Conservation (phyloP, 1,140 invertebrate genomes). For the Heliconius eleuchia region DNA sequence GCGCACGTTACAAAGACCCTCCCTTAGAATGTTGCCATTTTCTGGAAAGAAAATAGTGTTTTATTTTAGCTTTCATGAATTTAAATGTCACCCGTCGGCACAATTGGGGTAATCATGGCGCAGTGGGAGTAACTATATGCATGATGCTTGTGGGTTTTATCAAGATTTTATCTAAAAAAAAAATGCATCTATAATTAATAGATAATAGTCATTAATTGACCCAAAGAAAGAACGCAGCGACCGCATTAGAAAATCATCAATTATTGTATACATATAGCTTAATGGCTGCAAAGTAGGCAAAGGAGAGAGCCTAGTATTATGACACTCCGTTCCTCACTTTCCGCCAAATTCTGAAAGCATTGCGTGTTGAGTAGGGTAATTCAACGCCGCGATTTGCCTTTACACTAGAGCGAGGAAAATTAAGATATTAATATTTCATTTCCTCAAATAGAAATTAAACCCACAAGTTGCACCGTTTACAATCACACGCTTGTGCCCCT, state of each 20-base stretch:
- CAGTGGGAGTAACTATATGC: too few relatives aligned
- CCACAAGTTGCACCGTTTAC: too few relatives aligned
- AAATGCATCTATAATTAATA: too few relatives aligned
- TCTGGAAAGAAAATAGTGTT: constrained; percentile 16
- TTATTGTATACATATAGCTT: not conserved
- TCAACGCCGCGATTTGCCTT: not conserved
- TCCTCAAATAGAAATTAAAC: not conserved
- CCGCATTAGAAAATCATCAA: too few relatives aligned
- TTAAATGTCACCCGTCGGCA: not conserved
- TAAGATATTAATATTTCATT: too few relatives aligned
- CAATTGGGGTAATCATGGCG: too few relatives aligned
- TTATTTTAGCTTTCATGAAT: not conserved
- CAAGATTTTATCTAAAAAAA: too few relatives aligned
- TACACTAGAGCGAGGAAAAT: too few relatives aligned
- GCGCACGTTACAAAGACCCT: constrained; percentile 19
- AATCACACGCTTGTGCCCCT: too few relatives aligned
- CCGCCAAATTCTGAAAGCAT: not conserved
- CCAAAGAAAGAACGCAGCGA: too few relatives aligned
- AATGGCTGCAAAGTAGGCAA: not conserved
- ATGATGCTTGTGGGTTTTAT: too few relatives aligned
- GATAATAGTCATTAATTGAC: too few relatives aligned
- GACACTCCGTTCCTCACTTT: not conserved
- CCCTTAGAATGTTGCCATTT: constrained; percentile 14
- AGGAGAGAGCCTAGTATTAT: not conserved
- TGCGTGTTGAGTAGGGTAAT: not conserved